These are phyloP conservation scores for Episyrphus balteatus DNA, from an alignment of 1,140 invertebrate species.

Conservation along the genomic window DNA sequence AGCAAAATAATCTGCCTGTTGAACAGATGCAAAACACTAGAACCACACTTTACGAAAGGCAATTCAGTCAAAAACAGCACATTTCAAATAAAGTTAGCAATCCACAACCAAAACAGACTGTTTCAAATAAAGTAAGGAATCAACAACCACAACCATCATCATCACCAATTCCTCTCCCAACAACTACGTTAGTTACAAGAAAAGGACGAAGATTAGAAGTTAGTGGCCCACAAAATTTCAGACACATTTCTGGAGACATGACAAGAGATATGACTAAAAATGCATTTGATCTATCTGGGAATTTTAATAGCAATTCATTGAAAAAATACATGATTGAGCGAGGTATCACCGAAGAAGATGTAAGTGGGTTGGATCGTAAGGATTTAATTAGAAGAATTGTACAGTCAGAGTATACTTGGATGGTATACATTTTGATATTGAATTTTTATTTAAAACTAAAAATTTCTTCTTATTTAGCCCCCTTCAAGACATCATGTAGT, in stretches of 20 bases:
- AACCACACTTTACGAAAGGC: too few species aligned
- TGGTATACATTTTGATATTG: conserved; percentile 12
- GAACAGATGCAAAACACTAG: too few species aligned
- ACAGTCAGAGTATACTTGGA: conserved; percentile 28
- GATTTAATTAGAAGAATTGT: conserved; percentile 26
- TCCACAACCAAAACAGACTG: too few species aligned
- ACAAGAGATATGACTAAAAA: conserved; percentile 26
- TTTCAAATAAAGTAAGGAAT: too few species aligned
- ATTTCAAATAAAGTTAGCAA: too few species aligned
- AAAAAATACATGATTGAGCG: conserved; percentile 31
- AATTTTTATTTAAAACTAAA: background rate
- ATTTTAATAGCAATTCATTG: conserved; percentile 23
- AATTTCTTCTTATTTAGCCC: background rate
- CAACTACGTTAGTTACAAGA: conserved; percentile 14
- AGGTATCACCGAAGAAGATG: conserved; percentile 22
- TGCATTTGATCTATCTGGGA: conserved; percentile 21
- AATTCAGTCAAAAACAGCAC: too few species aligned
- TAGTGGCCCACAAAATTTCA: conserved; percentile 26
- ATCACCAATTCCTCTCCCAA: conserved; percentile 4
- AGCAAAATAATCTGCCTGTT: too few species aligned
- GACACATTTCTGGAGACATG: conserved; percentile 27
- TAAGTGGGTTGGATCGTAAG: conserved; percentile 15
- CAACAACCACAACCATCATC: too few species aligned
- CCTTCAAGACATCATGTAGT: too few species aligned
- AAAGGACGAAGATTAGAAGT: conserved; percentile 31